Percentiles rank a stretch among this genome's conserved stretches.
phyloP scores from a whole-genome alignment of 2,888 invertebrate species.

The Strigamia maritima region DNA sequence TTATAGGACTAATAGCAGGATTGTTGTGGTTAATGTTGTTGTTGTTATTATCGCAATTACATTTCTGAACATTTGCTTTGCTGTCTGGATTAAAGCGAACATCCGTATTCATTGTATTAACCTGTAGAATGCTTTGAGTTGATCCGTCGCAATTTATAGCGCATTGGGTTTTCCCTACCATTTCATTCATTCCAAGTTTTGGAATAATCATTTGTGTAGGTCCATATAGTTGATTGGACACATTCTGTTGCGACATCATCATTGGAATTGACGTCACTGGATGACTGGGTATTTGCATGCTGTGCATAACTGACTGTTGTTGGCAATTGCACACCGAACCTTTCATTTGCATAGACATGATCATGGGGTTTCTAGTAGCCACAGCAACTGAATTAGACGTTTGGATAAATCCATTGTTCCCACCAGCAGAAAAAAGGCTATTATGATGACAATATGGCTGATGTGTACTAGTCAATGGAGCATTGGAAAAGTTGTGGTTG shows the following conservation, averaged over 20 bases:
- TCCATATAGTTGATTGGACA: neutral
- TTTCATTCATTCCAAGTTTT: neutral
- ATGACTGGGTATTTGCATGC: neutral
- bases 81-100: neutral
- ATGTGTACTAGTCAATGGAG: neutral
- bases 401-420: neutral
- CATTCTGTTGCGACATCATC: neutral
- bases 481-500: neutral
- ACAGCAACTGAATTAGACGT: neutral
- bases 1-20: constrained; percentile 41
- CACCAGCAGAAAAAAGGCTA: neutral
- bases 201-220: neutral
- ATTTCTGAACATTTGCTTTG: neutral
- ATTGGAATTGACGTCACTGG: neutral
- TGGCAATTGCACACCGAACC: neutral
- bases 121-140: neutral
- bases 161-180: neutral
- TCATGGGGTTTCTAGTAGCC: neutral
- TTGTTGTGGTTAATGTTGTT: constrained; percentile 38
- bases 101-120: constrained; percentile 5
- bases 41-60: constrained; percentile 38
- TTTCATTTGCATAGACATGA: neutral
- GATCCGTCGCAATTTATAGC: neutral
- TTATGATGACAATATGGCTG: neutral
- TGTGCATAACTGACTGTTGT: neutral